Evolutionary conservation across 2,113 vertebrate genomes (phyloP).

Genomic region (Echinops telfairi): DNA sequence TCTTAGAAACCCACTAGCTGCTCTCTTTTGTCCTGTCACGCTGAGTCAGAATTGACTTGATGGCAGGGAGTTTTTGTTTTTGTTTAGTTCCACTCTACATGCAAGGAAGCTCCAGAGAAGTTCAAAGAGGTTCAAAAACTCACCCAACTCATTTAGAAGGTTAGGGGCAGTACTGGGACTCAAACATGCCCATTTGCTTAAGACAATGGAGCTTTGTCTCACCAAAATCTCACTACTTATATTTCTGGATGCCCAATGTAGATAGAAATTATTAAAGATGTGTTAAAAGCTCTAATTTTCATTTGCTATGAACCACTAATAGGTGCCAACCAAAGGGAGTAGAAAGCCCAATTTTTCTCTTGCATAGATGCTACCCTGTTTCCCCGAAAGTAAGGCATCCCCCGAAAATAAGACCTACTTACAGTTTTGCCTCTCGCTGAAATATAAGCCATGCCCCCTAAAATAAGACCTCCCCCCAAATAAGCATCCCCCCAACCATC

Average conservation of each 20-base stretch:
- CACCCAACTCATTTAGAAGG: neutral
- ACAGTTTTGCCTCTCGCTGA: too few species aligned
- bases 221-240: neutral
- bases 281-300: constrained; percentile 31
- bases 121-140: neutral
- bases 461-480: too few species aligned
- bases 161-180: neutral
- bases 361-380: too few species aligned
- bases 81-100: neutral
- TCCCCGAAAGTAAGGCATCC: too few species aligned
- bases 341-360: too few species aligned
- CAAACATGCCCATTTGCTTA: neutral
- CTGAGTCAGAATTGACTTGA: too few species aligned
- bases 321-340: neutral
- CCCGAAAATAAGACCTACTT: too few species aligned
- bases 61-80: too few species aligned
- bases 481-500: too few species aligned
- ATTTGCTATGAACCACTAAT: constrained; percentile 2
- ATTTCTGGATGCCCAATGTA: neutral
- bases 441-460: too few species aligned
- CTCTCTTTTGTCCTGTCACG: too few species aligned
- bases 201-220: neutral
- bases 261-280: neutral
- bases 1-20: too few species aligned
- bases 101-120: neutral